A percentile compares a stretch with the other conserved stretches of the same genome.
These are phyloP conservation scores for Syngnathus acus DNA, from an alignment of 2,797 vertebrate genomes.

Conservation along the genomic window DNA sequence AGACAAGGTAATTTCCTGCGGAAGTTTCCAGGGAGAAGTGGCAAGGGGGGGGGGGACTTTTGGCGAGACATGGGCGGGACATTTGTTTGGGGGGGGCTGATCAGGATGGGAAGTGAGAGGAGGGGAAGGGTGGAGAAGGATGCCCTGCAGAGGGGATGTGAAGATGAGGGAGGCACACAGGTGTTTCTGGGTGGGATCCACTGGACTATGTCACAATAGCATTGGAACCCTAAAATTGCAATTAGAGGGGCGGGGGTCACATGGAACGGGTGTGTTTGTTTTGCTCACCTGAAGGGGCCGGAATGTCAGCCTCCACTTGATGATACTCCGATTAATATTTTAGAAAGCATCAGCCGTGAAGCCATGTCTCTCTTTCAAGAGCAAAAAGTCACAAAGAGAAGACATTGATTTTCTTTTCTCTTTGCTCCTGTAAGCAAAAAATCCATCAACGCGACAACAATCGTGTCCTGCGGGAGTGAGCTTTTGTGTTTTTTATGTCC, in stretches of 20 bases:
- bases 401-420: constrained; percentile 22
- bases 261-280: neutral
- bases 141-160: constrained; percentile 11
- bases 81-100: constrained; percentile 13
- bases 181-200: neutral
- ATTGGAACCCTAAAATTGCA: neutral
- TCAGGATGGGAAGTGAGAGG: constrained; percentile 1
- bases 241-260: neutral
- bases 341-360: neutral
- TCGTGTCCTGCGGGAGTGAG: constrained; percentile 12
- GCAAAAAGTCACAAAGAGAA: constrained; percentile 24
- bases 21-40: constrained; percentile 32
- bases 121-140: neutral
- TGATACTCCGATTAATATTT: neutral
- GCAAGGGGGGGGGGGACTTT: neutral
- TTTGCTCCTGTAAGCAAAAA: constrained; percentile 1
- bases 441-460: constrained; percentile 20
- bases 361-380: neutral
- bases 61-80: constrained; percentile 8
- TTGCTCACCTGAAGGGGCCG: neutral
- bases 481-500: constrained; percentile 1
- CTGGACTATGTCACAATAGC: neutral
- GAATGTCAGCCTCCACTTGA: neutral
- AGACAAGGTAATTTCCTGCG: constrained; percentile 71
- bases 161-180: constrained; percentile 25